Base-by-base conservation (phyloP, 1,140 invertebrate species). In the Drosophila equinoxialis region DNA sequence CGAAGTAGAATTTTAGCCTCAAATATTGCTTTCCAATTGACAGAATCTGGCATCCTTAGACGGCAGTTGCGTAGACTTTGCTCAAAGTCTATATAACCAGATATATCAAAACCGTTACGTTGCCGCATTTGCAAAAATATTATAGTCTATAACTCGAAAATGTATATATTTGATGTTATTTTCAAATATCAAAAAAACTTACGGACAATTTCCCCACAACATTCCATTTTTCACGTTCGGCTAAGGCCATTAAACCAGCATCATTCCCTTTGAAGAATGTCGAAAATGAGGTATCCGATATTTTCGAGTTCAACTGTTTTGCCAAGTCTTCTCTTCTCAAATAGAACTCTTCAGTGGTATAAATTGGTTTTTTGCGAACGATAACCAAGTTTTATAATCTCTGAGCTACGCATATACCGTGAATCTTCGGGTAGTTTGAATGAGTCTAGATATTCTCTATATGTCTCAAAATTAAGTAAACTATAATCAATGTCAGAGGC, bases 11-110 rank as follows among this genome's bases (percentile, higher is more conserved):
- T 62, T 2, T 13, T 33, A 6, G 55, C 65, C 33, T 74, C 48
- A 8, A 90, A 90, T 4, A 90, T 37, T 0, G 60, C 80, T 3
- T 30, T 35, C 87, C 87, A 90, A 60, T 90, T 73, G 14, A 69
- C 71, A 8, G 57, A 54, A 11, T 59, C 68, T 8, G 68, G 63
- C n/a, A 55, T 45, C 2, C 65, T 54, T 6, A 67, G 51, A 14
- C 69, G 64, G 3, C 17, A 63, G 13, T 66, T 59, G 6, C 68
- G 65, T 20, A 90, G 63, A 70, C 87, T 90, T 0, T 77, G 26
- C 54, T 81, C 82, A 30, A 55, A 90, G 42, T 90, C 87, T 13
- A 90, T 86, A 23, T 90, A 90, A 5, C 86, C 82, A 0, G 87
- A 84, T 5, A 79, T 58, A 55, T 80, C 70, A 20, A 81, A 90